Conservation (phyloP, 1,140 invertebrate species). For the Trachymyrmex cornetzi region DNA sequence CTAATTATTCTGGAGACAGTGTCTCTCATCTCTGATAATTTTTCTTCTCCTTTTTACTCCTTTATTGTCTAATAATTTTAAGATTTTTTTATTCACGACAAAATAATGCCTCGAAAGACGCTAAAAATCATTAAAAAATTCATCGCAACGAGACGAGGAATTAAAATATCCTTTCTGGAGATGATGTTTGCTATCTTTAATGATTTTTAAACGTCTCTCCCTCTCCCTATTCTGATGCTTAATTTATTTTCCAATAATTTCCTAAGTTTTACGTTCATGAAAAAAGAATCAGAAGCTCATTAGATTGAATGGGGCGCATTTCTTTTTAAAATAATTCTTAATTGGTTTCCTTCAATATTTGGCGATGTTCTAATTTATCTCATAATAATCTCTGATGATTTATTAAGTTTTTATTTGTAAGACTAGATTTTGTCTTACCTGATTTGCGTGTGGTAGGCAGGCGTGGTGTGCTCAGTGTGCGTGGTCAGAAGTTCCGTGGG, state of each 20-base stretch:
- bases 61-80: neutral
- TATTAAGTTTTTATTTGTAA: neutral
- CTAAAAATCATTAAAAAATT: neutral
- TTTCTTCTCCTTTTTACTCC: neutral
- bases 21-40: slow-evolving; percentile 67
- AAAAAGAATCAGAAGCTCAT: neutral
- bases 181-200: neutral
- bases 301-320: neutral
- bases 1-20: slow-evolving; percentile 73
- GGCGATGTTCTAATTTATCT: neutral
- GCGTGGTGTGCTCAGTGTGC: slow-evolving; percentile 85
- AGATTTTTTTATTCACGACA: neutral
- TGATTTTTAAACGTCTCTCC: neutral
- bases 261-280: neutral
- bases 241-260: neutral
- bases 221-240: neutral
- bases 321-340: neutral
- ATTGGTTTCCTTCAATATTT: neutral
- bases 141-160: neutral
- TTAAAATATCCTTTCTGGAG: neutral
- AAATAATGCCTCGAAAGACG: neutral
- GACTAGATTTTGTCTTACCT: slow-evolving; percentile 74
- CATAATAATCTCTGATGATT: neutral
- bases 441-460: slow-evolving; percentile 85
- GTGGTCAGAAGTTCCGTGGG: slow-evolving; percentile 84